These are phyloP conservation scores for Clinocottus analis DNA, from an alignment of 2,113 vertebrate species.

Conservation along the genomic window DNA sequence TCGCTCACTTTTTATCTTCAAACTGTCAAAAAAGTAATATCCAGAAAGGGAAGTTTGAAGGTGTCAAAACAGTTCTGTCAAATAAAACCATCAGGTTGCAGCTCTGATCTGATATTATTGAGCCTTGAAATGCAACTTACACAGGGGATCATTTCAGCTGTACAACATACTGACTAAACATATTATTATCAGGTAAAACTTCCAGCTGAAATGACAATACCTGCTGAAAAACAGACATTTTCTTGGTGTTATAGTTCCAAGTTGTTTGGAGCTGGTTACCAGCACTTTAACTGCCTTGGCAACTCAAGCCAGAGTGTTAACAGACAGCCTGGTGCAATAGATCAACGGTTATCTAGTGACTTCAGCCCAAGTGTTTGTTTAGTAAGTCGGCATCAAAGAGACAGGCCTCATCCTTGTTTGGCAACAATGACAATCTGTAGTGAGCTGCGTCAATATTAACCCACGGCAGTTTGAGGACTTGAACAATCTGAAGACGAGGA, in stretches of 20 bases:
- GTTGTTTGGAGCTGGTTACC: constrained; percentile 26
- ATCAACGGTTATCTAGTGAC: constrained; percentile 52
- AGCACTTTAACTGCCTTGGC: constrained; percentile 35
- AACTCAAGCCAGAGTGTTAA: constrained; percentile 25
- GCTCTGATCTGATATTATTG: constrained; percentile 5
- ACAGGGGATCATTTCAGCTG: not conserved
- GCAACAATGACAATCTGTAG: constrained; percentile 49
- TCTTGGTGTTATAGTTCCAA: constrained; percentile 1
- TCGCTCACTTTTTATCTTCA: constrained; percentile 17
- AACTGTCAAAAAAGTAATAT: constrained; percentile 25
- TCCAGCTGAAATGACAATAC: not conserved
- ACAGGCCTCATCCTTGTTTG: constrained; percentile 59
- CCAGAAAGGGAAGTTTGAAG: constrained; percentile 1
- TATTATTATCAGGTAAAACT: not conserved
- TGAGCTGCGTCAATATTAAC: constrained; percentile 81
- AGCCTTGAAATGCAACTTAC: not conserved
- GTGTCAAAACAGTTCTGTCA: constrained; percentile 4
- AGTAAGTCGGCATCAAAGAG: constrained; percentile 67
- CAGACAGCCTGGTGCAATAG: constrained; percentile 27
- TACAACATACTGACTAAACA: not conserved
- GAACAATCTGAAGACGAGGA: constrained; percentile 39
- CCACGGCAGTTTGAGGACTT: constrained; percentile 72
- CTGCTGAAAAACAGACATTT: not conserved
- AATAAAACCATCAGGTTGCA: not conserved
- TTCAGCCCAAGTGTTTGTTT: constrained; percentile 73